A percentile compares a stretch with the other conserved stretches of the same genome.
Evolutionary conservation across 1,140 invertebrate species (phyloP).

Genomic region (Drosophila albomicans): DNA sequence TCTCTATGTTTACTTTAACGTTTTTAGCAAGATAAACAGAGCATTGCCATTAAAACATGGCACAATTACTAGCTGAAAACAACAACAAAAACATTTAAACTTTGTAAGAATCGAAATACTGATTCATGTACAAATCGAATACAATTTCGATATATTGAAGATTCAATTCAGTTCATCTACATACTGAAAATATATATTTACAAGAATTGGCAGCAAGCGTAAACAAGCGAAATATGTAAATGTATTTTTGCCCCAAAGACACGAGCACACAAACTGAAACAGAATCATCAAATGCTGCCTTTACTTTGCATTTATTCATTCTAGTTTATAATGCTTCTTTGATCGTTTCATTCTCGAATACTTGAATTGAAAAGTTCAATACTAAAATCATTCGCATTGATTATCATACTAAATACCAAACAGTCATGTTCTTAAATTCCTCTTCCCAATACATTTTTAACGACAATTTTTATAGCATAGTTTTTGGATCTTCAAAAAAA

Average conservation of each 20-base stretch:
- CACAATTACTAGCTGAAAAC: slow-evolving; percentile 58
- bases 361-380: slow-evolving; percentile 25
- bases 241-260: slow-evolving; percentile 14
- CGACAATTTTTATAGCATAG: slow-evolving; percentile 31
- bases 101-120: slow-evolving; percentile 5
- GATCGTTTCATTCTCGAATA: slow-evolving; percentile 7
- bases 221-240: slow-evolving; percentile 19
- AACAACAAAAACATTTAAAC: slow-evolving; percentile 7
- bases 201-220: slow-evolving; percentile 2
- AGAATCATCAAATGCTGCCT: slow-evolving; percentile 4
- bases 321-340: slow-evolving; percentile 20
- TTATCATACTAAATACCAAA: slow-evolving; percentile 3
- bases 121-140: background rate
- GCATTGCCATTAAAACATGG: slow-evolving; percentile 58
- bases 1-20: slow-evolving; percentile 68
- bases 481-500: slow-evolving; percentile 28
- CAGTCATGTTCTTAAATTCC: slow-evolving; percentile 1
- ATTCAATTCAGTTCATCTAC: slow-evolving; percentile 15
- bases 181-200: slow-evolving; percentile 11
- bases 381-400: slow-evolving; percentile 18
- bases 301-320: slow-evolving; percentile 28
- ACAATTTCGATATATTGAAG: slow-evolving; percentile 10
- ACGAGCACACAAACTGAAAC: background rate
- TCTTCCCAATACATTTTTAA: background rate
- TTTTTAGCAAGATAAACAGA: slow-evolving; percentile 79